Conservation (phyloP, 2,888 invertebrate species). For the Mesorhabditis sp. region DNA sequence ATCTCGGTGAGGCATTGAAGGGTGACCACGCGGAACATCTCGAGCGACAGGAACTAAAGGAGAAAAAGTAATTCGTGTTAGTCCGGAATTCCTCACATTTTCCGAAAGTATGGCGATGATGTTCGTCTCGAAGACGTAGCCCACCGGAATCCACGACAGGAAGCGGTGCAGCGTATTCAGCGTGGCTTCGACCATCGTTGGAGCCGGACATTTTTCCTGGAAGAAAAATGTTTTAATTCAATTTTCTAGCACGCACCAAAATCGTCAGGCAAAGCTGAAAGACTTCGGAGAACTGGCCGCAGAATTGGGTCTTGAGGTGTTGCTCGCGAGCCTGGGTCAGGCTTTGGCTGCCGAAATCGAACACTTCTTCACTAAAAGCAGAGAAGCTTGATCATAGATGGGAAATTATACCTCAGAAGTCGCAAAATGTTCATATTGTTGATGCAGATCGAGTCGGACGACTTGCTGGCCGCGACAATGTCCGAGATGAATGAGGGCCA, state of each 20-base stretch:
- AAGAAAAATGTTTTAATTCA: not conserved
- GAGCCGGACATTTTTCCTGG: conserved; percentile 90
- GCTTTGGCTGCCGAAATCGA: conserved; percentile 95
- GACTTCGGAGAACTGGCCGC: conserved; percentile 95
- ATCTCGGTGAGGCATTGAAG: conserved; percentile 97
- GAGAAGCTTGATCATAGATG: conserved; percentile 12
- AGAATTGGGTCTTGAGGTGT: conserved; percentile 98
- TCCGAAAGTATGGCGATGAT: conserved; percentile 84
- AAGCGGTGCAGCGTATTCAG: conserved; percentile 91
- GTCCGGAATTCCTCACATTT: conserved; percentile 60
- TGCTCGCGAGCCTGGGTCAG: conserved; percentile 98
- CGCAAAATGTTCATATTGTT: conserved; percentile 99
- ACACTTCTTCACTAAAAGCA: conserved; percentile 81
- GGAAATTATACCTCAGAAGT: conserved; percentile 69
- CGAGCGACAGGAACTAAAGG: conserved; percentile 83
- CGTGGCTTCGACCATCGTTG: conserved; percentile 88
- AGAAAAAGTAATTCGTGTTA: not conserved
- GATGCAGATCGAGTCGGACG: conserved; percentile 96
- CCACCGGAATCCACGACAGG: conserved; percentile 98
- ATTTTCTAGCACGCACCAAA: conserved; percentile 65
- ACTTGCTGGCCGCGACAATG: conserved; percentile 97
- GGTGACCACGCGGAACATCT: conserved; percentile 94
- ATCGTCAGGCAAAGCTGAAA: conserved; percentile 97
- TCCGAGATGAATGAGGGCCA: conserved; percentile 99
- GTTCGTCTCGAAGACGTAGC: conserved; percentile 98